Base-by-base conservation (phyloP, 2,888 invertebrate species). In the Dicyrtomina minuta region DNA sequence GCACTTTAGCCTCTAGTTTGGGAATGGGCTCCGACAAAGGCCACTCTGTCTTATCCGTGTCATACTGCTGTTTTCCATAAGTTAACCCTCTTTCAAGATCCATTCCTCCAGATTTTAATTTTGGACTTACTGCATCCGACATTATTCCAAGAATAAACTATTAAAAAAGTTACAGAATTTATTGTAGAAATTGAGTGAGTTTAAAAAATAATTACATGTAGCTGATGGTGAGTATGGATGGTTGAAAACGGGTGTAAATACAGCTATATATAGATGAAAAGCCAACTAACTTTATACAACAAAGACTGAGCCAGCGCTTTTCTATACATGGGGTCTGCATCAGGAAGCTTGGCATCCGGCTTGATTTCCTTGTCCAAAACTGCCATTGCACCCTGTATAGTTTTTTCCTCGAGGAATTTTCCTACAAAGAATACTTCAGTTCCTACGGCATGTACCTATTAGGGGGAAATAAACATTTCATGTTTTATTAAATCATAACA, bases 211-310 rank as follows among this genome's bases (percentile, higher is more conserved):
- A n/a, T n/a, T n/a, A n/a, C n/a, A n/a, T n/a, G n/a, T n/a, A n/a
- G n/a, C n/a, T n/a, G n/a, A n/a, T n/a, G n/a, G n/a, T n/a, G n/a
- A n/a, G n/a, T n/a, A n/a, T n/a, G n/a, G n/a, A n/a, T n/a, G n/a
- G n/a, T n/a, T n/a, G n/a, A n/a, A n/a, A n/a, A n/a, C n/a, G n/a
- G n/a, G n/a, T n/a, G n/a, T n/a, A n/a, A n/a, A n/a, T n/a, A n/a
- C n/a, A n/a, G n/a, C n/a, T n/a, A n/a, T n/a, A n/a, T n/a, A n/a
- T n/a, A n/a, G n/a, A n/a, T n/a, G n/a, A n/a, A n/a, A n/a, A n/a
- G n/a, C n/a, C n/a, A n/a, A n/a, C n/a, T n/a, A n/a, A 74, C 90
- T 86, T 92, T 93, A 81, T 92, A 94, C 79, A 93, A 88, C n/a
- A 94, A 82, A 5, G 88, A 86, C 68, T 89, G 83, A 0, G 92